Base-by-base conservation (phyloP, 92 coral and sea anemone species). In the Heteractis magnifica region DNA sequence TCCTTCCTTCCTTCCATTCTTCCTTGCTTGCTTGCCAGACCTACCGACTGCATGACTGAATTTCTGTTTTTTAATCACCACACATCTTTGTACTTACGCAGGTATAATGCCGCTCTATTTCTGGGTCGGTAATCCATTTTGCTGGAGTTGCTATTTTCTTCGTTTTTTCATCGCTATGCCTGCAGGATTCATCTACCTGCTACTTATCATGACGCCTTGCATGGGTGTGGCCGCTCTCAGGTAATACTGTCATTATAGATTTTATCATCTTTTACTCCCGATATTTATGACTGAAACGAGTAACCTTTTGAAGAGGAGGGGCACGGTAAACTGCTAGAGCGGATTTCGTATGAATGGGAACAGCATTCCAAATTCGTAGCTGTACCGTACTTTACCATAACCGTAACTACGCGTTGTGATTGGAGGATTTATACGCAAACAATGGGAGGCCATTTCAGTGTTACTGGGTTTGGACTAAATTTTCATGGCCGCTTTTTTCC, bases 101-200 rank as follows among this genome's bases (percentile, higher is more conserved):
- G 98, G 98, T 49, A 13, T 91, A 74, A 88, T 93, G 5, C 98
- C 98, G n/a, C 51, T 93, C 60, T 93, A 91, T 86, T 86, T 87
- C 80, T 93, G 94, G 93, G 88, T 93, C 62, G 98, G 98, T 11
- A 93, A 93, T 73, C 98, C 98, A 48, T 93, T 93, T 80, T 93
- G 94, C 79, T 93, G 98, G 98, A 93, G 98, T 77, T 93, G 98
- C 56, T 93, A 93, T 79, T 86, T 90, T 0, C 55, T 93, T 75
- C 86, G 98, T 52, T 85, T 93, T 79, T 70, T 89, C 49, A 82
- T 93, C 75, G 82, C 95, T 44, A 73, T 84, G 81, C 98, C 98
- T 3, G 90, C 92, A 11, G 98, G 94, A 3, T 72, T 93, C 12
- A 75, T 86, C 6, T 87, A 88, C 71, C 82, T 84, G 80, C 79